These are phyloP conservation scores for Pseudomyrmex flavicornis DNA, from an alignment of 1,140 invertebrate species.

Conservation along the genomic window DNA sequence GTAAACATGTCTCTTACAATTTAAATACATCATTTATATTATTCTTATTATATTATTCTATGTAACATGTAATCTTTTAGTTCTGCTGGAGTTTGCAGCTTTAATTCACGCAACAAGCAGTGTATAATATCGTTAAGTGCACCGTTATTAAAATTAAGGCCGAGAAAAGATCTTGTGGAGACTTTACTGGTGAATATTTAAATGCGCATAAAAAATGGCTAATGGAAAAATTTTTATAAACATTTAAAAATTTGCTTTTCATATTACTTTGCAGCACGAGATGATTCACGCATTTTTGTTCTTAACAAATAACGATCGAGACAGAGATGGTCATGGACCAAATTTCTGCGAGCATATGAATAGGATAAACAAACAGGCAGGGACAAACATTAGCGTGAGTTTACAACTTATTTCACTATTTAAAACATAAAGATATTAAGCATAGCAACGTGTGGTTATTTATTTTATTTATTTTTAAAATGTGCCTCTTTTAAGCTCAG, in stretches of 20 bases:
- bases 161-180: slow-evolving; percentile 96
- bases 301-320: slow-evolving; percentile 92
- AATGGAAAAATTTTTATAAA: slow-evolving; percentile 27
- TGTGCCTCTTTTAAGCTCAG: too few species aligned
- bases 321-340: slow-evolving; percentile 97
- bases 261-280: slow-evolving; percentile 91
- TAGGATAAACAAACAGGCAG: slow-evolving; percentile 94
- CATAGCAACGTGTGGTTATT: too few species aligned
- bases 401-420: slow-evolving; percentile 41
- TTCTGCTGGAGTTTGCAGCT: slow-evolving; percentile 93
- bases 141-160: slow-evolving; percentile 95
- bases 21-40: slow-evolving; percentile 23
- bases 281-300: slow-evolving; percentile 99
- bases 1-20: slow-evolving; percentile 82
- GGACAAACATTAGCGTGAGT: slow-evolving; percentile 94
- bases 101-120: slow-evolving; percentile 90
- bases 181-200: slow-evolving; percentile 91
- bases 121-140: slow-evolving; percentile 95
- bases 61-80: slow-evolving; percentile 80
- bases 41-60: slow-evolving; percentile 26
- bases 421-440: neutral
- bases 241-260: slow-evolving; percentile 57
- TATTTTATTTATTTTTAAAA: too few species aligned
- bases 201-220: slow-evolving; percentile 38
- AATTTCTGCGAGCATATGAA: slow-evolving; percentile 97